Conservation (phyloP, 2,888 invertebrate species). For the Hydrotaea cyrtoneurina region DNA sequence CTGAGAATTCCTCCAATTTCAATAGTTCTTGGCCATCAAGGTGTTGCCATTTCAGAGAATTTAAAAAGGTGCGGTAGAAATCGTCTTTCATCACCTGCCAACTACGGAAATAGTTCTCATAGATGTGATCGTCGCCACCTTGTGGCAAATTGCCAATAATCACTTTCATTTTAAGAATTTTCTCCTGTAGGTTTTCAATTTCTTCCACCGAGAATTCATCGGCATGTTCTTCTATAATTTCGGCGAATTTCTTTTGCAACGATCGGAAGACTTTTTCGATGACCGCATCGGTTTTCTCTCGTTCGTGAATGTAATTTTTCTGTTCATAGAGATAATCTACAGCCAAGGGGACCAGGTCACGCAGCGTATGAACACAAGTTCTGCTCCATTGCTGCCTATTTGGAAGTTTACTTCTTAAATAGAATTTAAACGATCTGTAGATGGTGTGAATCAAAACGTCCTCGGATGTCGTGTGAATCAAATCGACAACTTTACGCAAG, state of each 20-base stretch:
- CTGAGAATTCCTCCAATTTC: background rate
- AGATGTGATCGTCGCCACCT: slow-evolving; percentile 68
- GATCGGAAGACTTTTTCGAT: slow-evolving; percentile 71
- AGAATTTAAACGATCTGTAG: slow-evolving; percentile 65
- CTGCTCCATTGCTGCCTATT: slow-evolving; percentile 4
- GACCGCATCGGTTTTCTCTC: slow-evolving; percentile 70
- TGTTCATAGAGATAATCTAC: slow-evolving; percentile 75
- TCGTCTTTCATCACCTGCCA: slow-evolving; percentile 51
- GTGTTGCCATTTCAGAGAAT: slow-evolving; percentile 69
- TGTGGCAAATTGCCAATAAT: slow-evolving; percentile 75
- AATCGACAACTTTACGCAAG: slow-evolving; percentile 59
- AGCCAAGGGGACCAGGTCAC: slow-evolving; percentile 71
- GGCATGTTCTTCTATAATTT: slow-evolving; percentile 68
- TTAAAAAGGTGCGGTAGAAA: slow-evolving; percentile 74
- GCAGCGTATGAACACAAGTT: slow-evolving; percentile 74
- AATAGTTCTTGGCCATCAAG: slow-evolving; percentile 31
- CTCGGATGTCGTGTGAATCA: slow-evolving; percentile 51
- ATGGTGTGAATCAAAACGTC: slow-evolving; percentile 60
- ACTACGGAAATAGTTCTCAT: slow-evolving; percentile 53
- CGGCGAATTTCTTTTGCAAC: slow-evolving; percentile 70
- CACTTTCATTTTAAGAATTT: slow-evolving; percentile 70
- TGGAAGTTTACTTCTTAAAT: slow-evolving; percentile 61
- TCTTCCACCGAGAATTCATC: slow-evolving; percentile 65
- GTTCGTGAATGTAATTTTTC: slow-evolving; percentile 68
- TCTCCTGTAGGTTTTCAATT: slow-evolving; percentile 67